Percentiles rank a stretch among this genome's conserved stretches.
phyloP scores from a whole-genome alignment of 1,140 invertebrate species.

The Philopotamus ludificatus region DNA sequence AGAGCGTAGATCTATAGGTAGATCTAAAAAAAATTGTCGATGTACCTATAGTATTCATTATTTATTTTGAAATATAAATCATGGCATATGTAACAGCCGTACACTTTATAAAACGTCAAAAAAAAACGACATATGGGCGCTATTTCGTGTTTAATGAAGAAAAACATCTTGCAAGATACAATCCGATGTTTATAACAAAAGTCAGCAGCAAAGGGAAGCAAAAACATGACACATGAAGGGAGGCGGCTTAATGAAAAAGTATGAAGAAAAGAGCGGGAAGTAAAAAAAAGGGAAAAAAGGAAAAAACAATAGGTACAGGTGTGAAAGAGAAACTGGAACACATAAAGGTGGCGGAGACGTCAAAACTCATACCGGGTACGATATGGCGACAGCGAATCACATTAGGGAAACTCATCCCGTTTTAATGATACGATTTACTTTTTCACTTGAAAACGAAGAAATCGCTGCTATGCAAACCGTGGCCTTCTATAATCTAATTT shows the following conservation, averaged over 20 bases:
- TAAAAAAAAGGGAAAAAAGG: constrained; percentile 2
- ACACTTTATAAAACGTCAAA: not conserved
- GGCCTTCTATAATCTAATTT: not conserved
- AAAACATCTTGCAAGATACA: constrained; percentile 19
- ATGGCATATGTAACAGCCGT: too few relatives aligned
- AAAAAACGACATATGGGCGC: not conserved
- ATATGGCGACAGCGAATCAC: not conserved
- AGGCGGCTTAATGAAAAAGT: constrained; percentile 19
- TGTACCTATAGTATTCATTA: too few relatives aligned
- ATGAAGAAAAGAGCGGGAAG: constrained; percentile 10
- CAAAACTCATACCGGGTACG: not conserved
- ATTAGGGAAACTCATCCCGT: constrained; percentile 5
- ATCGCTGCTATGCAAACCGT: not conserved
- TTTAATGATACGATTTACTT: constrained; percentile 7
- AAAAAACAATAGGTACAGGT: constrained; percentile 14
- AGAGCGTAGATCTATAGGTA: too few relatives aligned
- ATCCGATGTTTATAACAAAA: constrained; percentile 5
- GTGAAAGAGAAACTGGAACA: not conserved
- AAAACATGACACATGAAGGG: constrained; percentile 21
- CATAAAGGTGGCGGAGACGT: not conserved
- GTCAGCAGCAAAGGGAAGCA: not conserved
- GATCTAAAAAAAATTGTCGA: too few relatives aligned
- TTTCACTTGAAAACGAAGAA: not conserved
- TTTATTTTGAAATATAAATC: too few relatives aligned
- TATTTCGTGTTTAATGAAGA: constrained; percentile 14